These are phyloP conservation scores for Zophobas morio DNA, from an alignment of 1,140 invertebrate genomes.

Conservation along the genomic window DNA sequence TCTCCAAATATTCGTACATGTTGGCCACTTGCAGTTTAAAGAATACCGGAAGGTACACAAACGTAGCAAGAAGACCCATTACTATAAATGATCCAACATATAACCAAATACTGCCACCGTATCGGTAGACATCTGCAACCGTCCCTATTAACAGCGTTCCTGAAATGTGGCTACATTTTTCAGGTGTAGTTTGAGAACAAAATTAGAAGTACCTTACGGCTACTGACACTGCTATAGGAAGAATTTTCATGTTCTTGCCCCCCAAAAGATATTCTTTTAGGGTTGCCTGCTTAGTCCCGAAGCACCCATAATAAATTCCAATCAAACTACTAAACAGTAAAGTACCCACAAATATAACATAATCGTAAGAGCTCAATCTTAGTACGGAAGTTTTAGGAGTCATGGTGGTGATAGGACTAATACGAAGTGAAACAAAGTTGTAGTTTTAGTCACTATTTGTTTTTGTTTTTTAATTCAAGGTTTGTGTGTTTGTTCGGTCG, in stretches of 20 bases:
- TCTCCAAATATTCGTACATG: conserved; percentile 73
- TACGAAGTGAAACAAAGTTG: no score
- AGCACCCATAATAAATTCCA: conserved; percentile 75
- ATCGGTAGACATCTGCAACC: conserved; percentile 84
- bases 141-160: conserved; percentile 83
- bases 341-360: conserved; percentile 71
- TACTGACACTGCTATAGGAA: conserved; percentile 73
- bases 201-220: conserved; percentile 67
- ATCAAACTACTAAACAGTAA: conserved; percentile 72
- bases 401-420: no score
- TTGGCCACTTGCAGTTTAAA: conserved; percentile 81
- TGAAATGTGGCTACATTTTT: conserved; percentile 78
- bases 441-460: no score
- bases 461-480: no score
- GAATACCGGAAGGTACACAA: conserved; percentile 76
- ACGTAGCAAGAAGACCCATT: conserved; percentile 48
- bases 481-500: no score
- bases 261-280: conserved; percentile 76
- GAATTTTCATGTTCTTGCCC: conserved; percentile 72
- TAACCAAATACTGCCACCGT: conserved; percentile 78
- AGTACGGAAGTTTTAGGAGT: no score
- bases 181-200: not conserved
- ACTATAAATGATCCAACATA: not conserved
- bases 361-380: conserved; percentile 65
- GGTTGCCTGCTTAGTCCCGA: conserved; percentile 71